A percentile compares a stretch with the other conserved stretches of the same genome.
Conservation (phyloP, 2,113 vertebrate genomes). For the Verasper variegatus region DNA sequence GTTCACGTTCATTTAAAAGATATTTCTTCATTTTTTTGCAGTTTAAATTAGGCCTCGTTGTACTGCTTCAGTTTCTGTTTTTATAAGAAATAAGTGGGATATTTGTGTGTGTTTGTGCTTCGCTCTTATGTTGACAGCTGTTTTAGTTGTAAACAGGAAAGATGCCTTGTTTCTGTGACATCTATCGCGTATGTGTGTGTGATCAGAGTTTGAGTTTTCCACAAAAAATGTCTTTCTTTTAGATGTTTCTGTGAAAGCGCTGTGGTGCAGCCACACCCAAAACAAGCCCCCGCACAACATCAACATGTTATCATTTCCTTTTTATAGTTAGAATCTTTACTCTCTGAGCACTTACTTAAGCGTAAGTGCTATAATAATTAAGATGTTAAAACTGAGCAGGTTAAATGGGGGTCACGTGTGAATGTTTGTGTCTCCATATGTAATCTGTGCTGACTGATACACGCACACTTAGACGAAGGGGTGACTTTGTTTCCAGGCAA, state of each 20-base stretch:
- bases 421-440: constrained; percentile 5
- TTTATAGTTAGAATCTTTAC: constrained; percentile 16
- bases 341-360: neutral
- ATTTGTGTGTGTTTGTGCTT: neutral
- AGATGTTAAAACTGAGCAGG: neutral
- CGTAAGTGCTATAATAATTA: neutral
- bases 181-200: neutral
- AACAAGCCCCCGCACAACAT: constrained; percentile 20
- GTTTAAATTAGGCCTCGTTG: neutral
- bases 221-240: constrained; percentile 15
- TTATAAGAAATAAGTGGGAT: neutral
- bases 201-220: constrained; percentile 20
- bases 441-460: constrained; percentile 17
- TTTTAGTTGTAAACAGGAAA: constrained; percentile 61
- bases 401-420: neutral
- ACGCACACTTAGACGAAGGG: constrained; percentile 7
- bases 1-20: no score
- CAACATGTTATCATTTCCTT: constrained; percentile 9
- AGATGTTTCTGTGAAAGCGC: constrained; percentile 21
- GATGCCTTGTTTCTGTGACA: constrained; percentile 34
- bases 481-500: constrained; percentile 71
- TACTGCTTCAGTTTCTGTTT: neutral
- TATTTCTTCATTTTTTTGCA: neutral
- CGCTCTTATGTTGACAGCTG: constrained; percentile 34
- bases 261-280: constrained; percentile 27